These are phyloP conservation scores for Cordilura impudica DNA, from an alignment of 2,888 invertebrate genomes.

Conservation along the genomic window DNA sequence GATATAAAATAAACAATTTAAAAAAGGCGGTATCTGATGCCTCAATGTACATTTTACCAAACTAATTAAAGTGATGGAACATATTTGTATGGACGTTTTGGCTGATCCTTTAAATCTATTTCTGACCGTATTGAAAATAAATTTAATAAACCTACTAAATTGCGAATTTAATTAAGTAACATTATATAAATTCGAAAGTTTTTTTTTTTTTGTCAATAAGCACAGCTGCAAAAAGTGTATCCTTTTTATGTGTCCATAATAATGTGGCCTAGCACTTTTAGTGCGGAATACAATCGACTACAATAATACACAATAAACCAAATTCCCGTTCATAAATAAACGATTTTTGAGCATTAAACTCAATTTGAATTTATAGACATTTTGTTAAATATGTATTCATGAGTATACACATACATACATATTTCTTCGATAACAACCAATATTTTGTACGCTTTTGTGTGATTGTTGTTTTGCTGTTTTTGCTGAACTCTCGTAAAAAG, in stretches of 20 bases:
- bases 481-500: constrained; percentile 61
- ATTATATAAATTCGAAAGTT: too few species aligned
- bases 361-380: constrained; percentile 48
- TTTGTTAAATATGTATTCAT: constrained; percentile 50
- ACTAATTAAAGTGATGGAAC: constrained; percentile 64
- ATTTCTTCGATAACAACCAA: constrained; percentile 49
- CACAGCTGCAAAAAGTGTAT: too few species aligned
- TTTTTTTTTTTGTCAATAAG: too few species aligned
- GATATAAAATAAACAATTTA: constrained; percentile 72
- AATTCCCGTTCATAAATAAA: constrained; percentile 76
- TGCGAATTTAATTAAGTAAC: too few species aligned
- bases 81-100: too few species aligned
- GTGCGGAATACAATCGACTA: constrained; percentile 3
- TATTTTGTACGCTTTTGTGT: constrained; percentile 22
- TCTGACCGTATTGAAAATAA: too few species aligned
- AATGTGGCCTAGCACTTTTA: too few species aligned
- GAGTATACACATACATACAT: too few species aligned
- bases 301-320: constrained; percentile 67
- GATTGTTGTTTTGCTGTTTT: constrained; percentile 70
- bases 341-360: constrained; percentile 67
- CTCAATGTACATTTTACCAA: not conserved
- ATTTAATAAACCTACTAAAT: too few species aligned
- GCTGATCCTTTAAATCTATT: too few species aligned
- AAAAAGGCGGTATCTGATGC: constrained; percentile 67
- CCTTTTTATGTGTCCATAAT: too few species aligned